Conservation (phyloP, 2,888 invertebrate genomes). For the Heliconius aoede region DNA sequence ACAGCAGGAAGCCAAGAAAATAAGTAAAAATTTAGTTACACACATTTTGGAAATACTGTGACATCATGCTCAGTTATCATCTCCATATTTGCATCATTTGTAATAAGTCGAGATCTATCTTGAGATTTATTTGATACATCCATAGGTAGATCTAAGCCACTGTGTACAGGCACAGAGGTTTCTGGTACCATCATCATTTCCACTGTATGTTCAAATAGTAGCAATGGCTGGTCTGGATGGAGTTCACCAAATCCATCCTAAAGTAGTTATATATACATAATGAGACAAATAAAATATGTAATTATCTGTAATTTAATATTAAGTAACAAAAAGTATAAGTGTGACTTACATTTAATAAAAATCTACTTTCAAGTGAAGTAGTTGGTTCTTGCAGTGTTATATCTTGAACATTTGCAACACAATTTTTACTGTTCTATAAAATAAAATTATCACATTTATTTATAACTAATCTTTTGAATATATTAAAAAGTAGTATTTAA, state of each 20-base stretch:
- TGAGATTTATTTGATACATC: slow-evolving; percentile 58
- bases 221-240: slow-evolving; percentile 59
- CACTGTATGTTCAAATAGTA: slow-evolving; percentile 61
- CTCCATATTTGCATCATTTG: slow-evolving; percentile 62
- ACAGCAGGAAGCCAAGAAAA: too few species aligned
- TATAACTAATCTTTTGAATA: neutral
- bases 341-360: slow-evolving; percentile 66
- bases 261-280: neutral
- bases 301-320: neutral
- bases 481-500: neutral
- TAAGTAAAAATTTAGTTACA: slow-evolving; percentile 27
- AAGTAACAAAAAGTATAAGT: neutral
- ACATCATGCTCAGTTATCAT: slow-evolving; percentile 63
- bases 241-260: slow-evolving; percentile 77
- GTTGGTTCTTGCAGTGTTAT: slow-evolving; percentile 71
- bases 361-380: slow-evolving; percentile 59
- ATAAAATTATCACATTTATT: slow-evolving; percentile 4
- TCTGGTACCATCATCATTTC: slow-evolving; percentile 66
- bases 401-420: slow-evolving; percentile 66
- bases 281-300: neutral
- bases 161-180: slow-evolving; percentile 53
- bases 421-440: slow-evolving; percentile 68
- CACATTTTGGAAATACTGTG: slow-evolving; percentile 68
- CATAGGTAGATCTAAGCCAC: slow-evolving; percentile 54
- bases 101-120: slow-evolving; percentile 54